Evolutionary conservation across 2,888 invertebrate species (phyloP).

Genomic region (Tethea ocularis): DNA sequence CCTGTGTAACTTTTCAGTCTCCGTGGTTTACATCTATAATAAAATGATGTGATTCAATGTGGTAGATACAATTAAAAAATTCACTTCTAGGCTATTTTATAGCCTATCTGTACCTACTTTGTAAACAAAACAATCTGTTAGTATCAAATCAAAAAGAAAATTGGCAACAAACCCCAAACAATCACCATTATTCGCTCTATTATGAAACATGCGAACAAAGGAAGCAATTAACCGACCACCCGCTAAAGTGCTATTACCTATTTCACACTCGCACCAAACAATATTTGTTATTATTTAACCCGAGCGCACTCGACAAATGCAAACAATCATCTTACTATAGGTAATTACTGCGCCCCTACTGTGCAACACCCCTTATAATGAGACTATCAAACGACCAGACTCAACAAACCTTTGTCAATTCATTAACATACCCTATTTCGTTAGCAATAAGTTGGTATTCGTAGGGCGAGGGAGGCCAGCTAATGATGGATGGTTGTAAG

Average conservation of each 20-base stretch:
- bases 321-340: constrained; percentile 68
- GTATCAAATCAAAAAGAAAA: background rate
- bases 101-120: no score
- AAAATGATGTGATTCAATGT: no score
- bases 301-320: constrained; percentile 54
- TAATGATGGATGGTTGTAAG: constrained; percentile 35
- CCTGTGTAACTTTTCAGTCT: no score
- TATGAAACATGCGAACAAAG: constrained; percentile 41
- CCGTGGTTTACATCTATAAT: no score
- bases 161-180: constrained; percentile 11
- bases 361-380: constrained; percentile 53
- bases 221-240: constrained; percentile 58
- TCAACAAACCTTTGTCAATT: constrained; percentile 38
- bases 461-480: constrained; percentile 33
- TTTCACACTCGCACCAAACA: constrained; percentile 52
- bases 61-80: no score
- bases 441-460: constrained; percentile 19
- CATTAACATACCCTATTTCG: constrained; percentile 16
- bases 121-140: background rate
- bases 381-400: constrained; percentile 45
- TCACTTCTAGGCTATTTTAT: no score
- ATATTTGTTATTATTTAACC: constrained; percentile 76
- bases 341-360: constrained; percentile 68
- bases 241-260: constrained; percentile 55
- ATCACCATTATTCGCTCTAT: constrained; percentile 14